Conservation (phyloP, 2,113 vertebrate genomes). For the Bambusicola thoracicus region DNA sequence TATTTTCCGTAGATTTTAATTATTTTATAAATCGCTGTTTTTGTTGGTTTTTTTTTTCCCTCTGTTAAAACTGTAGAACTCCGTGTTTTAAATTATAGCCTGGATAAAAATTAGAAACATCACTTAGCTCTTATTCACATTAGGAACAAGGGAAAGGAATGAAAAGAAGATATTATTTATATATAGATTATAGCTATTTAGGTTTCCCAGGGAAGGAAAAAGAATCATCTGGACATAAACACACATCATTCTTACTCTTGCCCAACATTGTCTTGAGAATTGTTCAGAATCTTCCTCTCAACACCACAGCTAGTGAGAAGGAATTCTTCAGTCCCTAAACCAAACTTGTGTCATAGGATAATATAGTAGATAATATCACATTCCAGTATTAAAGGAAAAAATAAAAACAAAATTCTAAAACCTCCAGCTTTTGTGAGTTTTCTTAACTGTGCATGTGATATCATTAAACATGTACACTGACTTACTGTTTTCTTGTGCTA, state of each 20-base stretch:
- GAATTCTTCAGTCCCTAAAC: constrained; percentile 5
- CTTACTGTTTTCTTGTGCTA: not conserved
- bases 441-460: not conserved
- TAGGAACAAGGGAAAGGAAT: not conserved
- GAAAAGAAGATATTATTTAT: not conserved
- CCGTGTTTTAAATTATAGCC: not conserved
- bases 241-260: not conserved
- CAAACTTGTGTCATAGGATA: not conserved
- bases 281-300: not conserved
- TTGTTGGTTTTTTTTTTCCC: too few species aligned
- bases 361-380: not conserved
- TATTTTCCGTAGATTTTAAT: too few species aligned
- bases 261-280: not conserved
- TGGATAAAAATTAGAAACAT: not conserved
- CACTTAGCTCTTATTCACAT: not conserved
- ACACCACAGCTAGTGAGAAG: not conserved
- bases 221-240: not conserved
- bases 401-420: not conserved
- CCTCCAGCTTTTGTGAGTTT: not conserved
- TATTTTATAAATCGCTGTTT: too few species aligned
- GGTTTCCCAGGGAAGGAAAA: not conserved
- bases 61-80: not conserved
- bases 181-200: not conserved
- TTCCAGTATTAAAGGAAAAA: not conserved
- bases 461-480: not conserved